Percentiles rank a stretch among this genome's conserved stretches.
Conservation (phyloP, 1,140 invertebrate species). For the Dryas iulia region DNA sequence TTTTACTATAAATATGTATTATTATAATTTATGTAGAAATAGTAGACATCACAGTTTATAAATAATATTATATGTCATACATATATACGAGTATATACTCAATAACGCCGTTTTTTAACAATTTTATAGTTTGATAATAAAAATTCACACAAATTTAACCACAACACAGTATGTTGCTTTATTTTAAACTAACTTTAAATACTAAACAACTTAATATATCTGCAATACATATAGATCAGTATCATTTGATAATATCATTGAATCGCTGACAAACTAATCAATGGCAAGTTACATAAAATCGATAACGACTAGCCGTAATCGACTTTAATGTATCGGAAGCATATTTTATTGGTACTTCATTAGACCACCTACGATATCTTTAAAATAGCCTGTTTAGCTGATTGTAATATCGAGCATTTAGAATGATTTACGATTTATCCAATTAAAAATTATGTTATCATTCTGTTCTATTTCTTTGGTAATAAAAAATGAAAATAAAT, state of each 20-base stretch:
- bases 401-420: not conserved
- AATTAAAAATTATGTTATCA: not conserved
- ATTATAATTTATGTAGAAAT: too few species aligned
- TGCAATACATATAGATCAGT: not conserved
- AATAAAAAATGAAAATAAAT: not conserved
- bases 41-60: too few species aligned
- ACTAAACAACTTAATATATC: not conserved
- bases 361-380: slow-evolving; percentile 1
- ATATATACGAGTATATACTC: too few species aligned
- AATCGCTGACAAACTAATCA: not conserved
- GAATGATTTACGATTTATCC: not conserved
- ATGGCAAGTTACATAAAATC: not conserved
- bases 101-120: too few species aligned
- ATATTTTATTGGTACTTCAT: slow-evolving; percentile 4
- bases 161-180: too few species aligned
- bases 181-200: not conserved
- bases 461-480: not conserved
- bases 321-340: not conserved
- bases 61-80: too few species aligned
- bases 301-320: not conserved
- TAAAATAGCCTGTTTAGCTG: slow-evolving; percentile 5
- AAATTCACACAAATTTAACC: too few species aligned
- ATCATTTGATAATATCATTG: not conserved
- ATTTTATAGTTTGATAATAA: too few species aligned
- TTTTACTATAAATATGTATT: too few species aligned